A percentile compares a stretch with the other conserved stretches of the same genome.
Evolutionary conservation across 1,140 invertebrate genomes (phyloP).

Genomic region (Apis dorsata): DNA sequence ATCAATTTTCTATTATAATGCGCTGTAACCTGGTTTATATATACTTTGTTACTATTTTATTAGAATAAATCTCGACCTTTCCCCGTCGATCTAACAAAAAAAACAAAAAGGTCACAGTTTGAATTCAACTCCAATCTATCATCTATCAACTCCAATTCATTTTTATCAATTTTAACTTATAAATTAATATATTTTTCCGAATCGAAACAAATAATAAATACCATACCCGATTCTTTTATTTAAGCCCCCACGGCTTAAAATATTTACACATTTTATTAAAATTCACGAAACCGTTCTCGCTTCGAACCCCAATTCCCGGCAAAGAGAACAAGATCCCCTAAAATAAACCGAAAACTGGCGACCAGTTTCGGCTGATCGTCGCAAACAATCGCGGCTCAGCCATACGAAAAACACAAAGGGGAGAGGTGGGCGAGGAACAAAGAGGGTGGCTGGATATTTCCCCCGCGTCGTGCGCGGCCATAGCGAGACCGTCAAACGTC

Average conservation of each 20-base stretch:
- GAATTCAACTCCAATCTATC: too few species aligned
- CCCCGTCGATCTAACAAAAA: too few species aligned
- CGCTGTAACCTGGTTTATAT: too few species aligned
- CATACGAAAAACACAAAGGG: neutral
- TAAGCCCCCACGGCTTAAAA: neutral
- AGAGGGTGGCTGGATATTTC: neutral
- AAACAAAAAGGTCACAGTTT: too few species aligned
- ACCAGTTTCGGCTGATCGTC: neutral
- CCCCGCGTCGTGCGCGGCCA: neutral
- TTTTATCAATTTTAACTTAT: too few species aligned
- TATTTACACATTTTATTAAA: neutral
- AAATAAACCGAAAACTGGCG: neutral
- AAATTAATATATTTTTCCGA: too few species aligned
- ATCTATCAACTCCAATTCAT: too few species aligned
- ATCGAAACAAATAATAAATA: too few species aligned
- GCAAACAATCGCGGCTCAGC: neutral
- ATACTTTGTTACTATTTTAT: too few species aligned
- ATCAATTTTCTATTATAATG: too few species aligned
- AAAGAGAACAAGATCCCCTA: neutral
- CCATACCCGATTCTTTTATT: too few species aligned
- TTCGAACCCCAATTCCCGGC: neutral
- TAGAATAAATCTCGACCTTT: too few species aligned
- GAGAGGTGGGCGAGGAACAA: neutral
- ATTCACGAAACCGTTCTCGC: neutral
- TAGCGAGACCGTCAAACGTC: neutral